A percentile compares a stretch with the other conserved stretches of the same genome.
These are phyloP conservation scores for Osmerus mordax DNA, from an alignment of 2,113 vertebrate genomes.

Conservation along the genomic window DNA sequence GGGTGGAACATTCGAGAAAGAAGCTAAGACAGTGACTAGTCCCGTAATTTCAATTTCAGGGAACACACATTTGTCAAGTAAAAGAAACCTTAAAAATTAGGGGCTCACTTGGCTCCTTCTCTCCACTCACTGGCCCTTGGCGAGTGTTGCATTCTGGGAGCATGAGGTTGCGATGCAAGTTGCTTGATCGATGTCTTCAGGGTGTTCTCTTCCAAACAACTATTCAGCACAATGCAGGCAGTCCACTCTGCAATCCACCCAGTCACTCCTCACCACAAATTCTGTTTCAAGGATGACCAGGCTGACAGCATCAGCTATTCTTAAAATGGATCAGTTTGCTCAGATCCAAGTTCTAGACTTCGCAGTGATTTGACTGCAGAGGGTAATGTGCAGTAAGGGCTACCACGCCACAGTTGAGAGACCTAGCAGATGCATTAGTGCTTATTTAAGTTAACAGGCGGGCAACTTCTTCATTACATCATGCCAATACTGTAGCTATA, in stretches of 20 bases:
- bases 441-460: constrained; percentile 5
- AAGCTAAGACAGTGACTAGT: too few species aligned
- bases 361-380: background rate
- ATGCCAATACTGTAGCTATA: constrained; percentile 1
- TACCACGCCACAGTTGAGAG: constrained; percentile 6
- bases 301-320: constrained; percentile 19
- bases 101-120: constrained; percentile 7
- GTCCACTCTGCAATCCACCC: constrained; percentile 42
- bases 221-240: constrained; percentile 42
- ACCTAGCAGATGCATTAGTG: constrained; percentile 6
- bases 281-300: constrained; percentile 18
- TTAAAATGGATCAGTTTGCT: background rate
- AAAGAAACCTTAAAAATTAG: constrained; percentile 24
- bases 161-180: constrained; percentile 17
- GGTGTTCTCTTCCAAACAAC: constrained; percentile 35
- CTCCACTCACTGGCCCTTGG: background rate
- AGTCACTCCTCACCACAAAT: constrained; percentile 35
- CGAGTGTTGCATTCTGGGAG: constrained; percentile 26
- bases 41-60: too few species aligned
- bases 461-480: constrained; percentile 1
- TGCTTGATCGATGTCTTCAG: constrained; percentile 17
- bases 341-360: background rate
- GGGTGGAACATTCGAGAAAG: background rate
- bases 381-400: background rate
- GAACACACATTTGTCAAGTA: constrained; percentile 41